Evolutionary conservation across 2,888 invertebrate genomes (phyloP).

Genomic region (Sinodicranocentrus sp.): DNA sequence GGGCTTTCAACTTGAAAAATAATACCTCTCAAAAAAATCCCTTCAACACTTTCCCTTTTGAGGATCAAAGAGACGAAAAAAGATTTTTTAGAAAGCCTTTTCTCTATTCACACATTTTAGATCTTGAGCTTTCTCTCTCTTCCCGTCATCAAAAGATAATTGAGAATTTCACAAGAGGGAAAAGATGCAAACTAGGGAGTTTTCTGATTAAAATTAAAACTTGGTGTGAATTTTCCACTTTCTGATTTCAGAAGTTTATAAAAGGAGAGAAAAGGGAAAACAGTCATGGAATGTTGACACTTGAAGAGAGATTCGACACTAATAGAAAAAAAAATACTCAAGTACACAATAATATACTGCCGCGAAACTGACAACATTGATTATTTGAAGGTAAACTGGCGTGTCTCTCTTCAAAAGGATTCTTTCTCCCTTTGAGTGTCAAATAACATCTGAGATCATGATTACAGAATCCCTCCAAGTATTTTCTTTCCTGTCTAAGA

Average conservation of each 20-base stretch:
- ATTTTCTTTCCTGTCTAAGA: constrained; percentile 13
- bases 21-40: constrained; percentile 7
- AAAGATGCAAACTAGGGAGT: not conserved
- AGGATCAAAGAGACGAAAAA: constrained; percentile 39
- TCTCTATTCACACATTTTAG: no score
- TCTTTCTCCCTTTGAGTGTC: constrained; percentile 50
- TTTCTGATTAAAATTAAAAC: constrained; percentile 32
- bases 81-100: constrained; percentile 10
- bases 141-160: no score
- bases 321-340: no score
- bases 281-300: no score
- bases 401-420: constrained; percentile 25
- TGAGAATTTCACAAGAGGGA: no score
- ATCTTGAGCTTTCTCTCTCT: no score
- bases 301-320: no score
- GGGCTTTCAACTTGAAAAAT: constrained; percentile 5
- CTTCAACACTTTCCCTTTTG: not conserved
- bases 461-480: constrained; percentile 22
- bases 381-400: not conserved
- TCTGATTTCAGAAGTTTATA: not conserved
- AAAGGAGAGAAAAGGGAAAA: not conserved
- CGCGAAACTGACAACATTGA: not conserved
- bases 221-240: not conserved
- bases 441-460: constrained; percentile 47
- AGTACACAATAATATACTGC: no score